Percentiles rank a stretch among this genome's conserved stretches.
Evolutionary conservation across 1,140 invertebrate species (phyloP).

Genomic region (Agrypnia vestita): DNA sequence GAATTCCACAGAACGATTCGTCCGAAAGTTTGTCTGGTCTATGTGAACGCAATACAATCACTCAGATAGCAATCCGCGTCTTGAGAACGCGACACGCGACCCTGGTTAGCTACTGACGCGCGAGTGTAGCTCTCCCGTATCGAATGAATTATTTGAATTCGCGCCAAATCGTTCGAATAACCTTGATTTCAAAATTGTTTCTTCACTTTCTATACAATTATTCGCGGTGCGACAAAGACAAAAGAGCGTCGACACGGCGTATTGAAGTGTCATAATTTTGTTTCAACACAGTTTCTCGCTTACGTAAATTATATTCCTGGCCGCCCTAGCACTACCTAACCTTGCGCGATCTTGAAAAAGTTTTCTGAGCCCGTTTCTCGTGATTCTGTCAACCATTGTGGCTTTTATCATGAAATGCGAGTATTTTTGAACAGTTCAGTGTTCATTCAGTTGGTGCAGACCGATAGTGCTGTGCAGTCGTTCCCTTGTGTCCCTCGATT

Average conservation of each 20-base stretch:
- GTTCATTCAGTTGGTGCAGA: neutral
- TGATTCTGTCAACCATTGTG: slow-evolving; percentile 16
- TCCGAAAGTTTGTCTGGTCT: no score
- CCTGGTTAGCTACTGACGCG: no score
- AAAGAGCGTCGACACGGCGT: neutral
- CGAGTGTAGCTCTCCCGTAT: neutral
- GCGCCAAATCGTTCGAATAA: slow-evolving; percentile 17
- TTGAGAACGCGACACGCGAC: no score
- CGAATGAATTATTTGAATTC: slow-evolving; percentile 19
- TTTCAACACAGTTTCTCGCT: no score
- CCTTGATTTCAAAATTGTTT: slow-evolving; percentile 8
- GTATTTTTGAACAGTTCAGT: slow-evolving; percentile 1
- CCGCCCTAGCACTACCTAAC: neutral
- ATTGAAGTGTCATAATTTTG: slow-evolving; percentile 1
- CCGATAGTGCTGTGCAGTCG: slow-evolving; percentile 1
- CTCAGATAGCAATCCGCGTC: no score
- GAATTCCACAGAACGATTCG: no score
- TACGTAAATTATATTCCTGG: neutral
- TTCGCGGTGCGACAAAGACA: slow-evolving; percentile 17
- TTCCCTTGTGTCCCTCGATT: neutral
- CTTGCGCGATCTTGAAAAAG: neutral
- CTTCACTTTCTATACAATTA: slow-evolving; percentile 19
- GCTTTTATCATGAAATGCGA: slow-evolving; percentile 39
- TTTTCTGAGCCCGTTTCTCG: neutral
- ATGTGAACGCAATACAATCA: no score